These are phyloP conservation scores for Gadopsis marmoratus DNA, from an alignment of 2,797 vertebrate genomes.

Conservation along the genomic window DNA sequence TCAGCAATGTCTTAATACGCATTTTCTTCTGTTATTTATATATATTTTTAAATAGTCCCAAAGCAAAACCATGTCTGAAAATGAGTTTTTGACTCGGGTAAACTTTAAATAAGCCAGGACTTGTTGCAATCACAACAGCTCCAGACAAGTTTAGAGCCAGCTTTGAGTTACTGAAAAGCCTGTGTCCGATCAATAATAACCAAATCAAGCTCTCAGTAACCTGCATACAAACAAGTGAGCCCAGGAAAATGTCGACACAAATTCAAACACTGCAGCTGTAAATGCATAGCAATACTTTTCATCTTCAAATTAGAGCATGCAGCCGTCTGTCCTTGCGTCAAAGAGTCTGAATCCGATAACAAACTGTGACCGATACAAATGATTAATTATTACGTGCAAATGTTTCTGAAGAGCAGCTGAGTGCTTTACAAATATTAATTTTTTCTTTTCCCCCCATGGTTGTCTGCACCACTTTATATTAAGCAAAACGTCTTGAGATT, in stretches of 20 bases:
- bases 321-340: slow-evolving; percentile 1
- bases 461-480: too few species aligned
- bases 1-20: slow-evolving; percentile 16
- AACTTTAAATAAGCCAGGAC: slow-evolving; percentile 14
- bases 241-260: slow-evolving; percentile 6
- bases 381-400: neutral
- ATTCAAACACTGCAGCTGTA: slow-evolving; percentile 3
- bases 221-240: slow-evolving; percentile 13
- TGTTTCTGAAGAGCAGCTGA: neutral
- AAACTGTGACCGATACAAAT: neutral
- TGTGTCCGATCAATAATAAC: slow-evolving; percentile 30
- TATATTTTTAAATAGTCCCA: neutral
- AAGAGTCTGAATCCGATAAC: neutral
- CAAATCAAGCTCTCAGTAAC: slow-evolving; percentile 6
- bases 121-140: slow-evolving; percentile 12
- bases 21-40: slow-evolving; percentile 14
- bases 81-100: neutral
- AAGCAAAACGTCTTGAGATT: too few species aligned
- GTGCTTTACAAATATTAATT: neutral
- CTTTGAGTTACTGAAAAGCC: slow-evolving; percentile 12
- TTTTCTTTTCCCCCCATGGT: too few species aligned
- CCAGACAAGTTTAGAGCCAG: neutral
- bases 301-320: slow-evolving; percentile 7
- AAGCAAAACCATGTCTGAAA: slow-evolving; percentile 11
- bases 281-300: slow-evolving; percentile 6